These are phyloP conservation scores for Emydura subglobosa DNA, from an alignment of 2,113 vertebrate genomes.

Conservation along the genomic window DNA sequence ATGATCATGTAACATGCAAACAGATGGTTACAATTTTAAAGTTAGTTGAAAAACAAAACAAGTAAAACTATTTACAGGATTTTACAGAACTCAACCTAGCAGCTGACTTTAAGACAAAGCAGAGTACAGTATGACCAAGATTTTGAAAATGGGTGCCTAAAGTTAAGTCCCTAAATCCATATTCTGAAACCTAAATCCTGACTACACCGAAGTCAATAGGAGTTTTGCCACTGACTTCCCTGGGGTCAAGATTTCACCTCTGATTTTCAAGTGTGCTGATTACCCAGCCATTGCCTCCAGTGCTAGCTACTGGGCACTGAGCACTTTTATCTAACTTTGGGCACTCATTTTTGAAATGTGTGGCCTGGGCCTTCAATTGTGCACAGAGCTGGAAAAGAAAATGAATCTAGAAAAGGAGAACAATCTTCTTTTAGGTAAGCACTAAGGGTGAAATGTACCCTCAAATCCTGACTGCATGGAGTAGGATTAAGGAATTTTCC, in stretches of 20 bases:
- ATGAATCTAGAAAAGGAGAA: background rate
- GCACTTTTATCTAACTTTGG: background rate
- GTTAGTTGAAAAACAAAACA: slow-evolving; percentile 29
- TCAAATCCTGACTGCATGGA: background rate
- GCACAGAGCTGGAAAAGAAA: background rate
- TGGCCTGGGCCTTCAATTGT: background rate
- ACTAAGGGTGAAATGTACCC: background rate
- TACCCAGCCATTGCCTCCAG: background rate
- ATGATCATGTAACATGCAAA: background rate
- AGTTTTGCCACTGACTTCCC: background rate
- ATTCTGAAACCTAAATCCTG: background rate
- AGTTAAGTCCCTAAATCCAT: background rate
- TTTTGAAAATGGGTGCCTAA: background rate
- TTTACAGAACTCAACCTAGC: slow-evolving; percentile 1
- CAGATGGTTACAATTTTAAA: slow-evolving; percentile 29
- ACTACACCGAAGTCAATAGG: background rate
- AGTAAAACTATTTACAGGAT: slow-evolving; percentile 3
- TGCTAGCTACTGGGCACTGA: background rate
- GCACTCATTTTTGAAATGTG: background rate
- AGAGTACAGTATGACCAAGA: background rate
- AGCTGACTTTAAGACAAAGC: background rate
- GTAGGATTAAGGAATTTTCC: background rate
- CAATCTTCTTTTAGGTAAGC: background rate
- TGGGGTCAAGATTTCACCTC: background rate
- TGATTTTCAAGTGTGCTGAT: background rate